Evolutionary conservation across 2,888 invertebrate species (phyloP).

Genomic region (Kryphioiulus occultus): DNA sequence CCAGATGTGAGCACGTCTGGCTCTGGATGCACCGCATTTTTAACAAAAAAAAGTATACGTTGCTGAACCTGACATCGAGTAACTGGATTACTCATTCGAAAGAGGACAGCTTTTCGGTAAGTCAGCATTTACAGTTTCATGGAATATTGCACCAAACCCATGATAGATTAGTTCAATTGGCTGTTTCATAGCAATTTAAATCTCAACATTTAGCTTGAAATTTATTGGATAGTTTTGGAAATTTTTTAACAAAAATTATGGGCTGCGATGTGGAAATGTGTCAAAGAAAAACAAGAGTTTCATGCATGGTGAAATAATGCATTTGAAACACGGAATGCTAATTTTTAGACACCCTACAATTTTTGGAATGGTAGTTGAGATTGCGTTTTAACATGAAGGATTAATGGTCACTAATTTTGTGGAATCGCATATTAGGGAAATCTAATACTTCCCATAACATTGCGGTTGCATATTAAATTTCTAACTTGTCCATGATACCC

Average conservation of each 20-base stretch:
- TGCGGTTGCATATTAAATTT: background rate
- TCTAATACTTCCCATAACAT: conserved; percentile 9
- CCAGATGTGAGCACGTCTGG: background rate
- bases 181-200: background rate
- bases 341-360: too few species aligned
- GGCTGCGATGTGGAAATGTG: too few species aligned
- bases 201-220: too few species aligned
- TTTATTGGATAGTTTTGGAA: too few species aligned
- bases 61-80: conserved; percentile 1
- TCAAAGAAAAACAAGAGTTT: too few species aligned
- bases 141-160: background rate
- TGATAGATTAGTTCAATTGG: background rate
- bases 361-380: too few species aligned
- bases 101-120: conserved; percentile 9
- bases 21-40: background rate
- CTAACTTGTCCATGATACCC: background rate
- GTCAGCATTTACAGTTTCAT: background rate
- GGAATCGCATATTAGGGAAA: background rate
- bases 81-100: background rate
- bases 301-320: too few species aligned
- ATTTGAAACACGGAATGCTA: too few species aligned
- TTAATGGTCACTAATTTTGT: too few species aligned
- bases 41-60: background rate
- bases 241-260: too few species aligned
- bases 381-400: too few species aligned